Evolutionary conservation across 2,113 vertebrate genomes (phyloP), one percentile per base, ranked within the genome.

Genomic region (Riparia riparia): DNA sequence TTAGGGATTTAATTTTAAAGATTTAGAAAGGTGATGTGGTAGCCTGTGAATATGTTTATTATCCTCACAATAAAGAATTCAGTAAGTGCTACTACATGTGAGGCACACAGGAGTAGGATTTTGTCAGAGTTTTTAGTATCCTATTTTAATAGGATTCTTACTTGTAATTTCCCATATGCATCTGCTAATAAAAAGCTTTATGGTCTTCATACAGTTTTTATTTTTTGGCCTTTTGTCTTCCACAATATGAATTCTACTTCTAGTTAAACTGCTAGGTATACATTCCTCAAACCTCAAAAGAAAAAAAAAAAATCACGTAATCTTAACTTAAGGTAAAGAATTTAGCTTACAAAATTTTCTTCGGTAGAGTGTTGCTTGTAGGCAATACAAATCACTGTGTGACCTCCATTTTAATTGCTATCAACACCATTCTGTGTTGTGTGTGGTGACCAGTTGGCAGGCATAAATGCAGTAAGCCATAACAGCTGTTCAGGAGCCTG

Each of bases 361-460:
- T 92, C 0, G 0, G 71, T 47, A 17, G 29, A 32, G 5, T 17
- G 8, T 32, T 80, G 44, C 31, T 64, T 49, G 60, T 51, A 60
- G 66, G 47, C 85, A 78, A 15, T 37, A 56, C 47, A 60, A 51
- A 65, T 87, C 39, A 64, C 71, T 82, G 44, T 86, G 72, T 88
- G 66, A 60, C 65, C 90, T 92, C 88, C 72, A 72, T 95, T 96
- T 95, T 90, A 93, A 95, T 78, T 83, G 72, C 68, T 49, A 8
- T 65, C 72, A 86, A 17, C 80, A 72, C 53, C 19, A 24, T 78
- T 90, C 71, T 90, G 60, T 93, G 49, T 80, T 49, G 32, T 80
- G 31, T 81, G n/a, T 82, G 90, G 76, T 92, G 90, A 92, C 95
- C 93, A 92, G 82, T 96, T 97, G 93, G 95, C 80, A 92, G 79